These are phyloP conservation scores for Cyanoderma ruficeps DNA, from an alignment of 2,113 vertebrate species.

Conservation along the genomic window DNA sequence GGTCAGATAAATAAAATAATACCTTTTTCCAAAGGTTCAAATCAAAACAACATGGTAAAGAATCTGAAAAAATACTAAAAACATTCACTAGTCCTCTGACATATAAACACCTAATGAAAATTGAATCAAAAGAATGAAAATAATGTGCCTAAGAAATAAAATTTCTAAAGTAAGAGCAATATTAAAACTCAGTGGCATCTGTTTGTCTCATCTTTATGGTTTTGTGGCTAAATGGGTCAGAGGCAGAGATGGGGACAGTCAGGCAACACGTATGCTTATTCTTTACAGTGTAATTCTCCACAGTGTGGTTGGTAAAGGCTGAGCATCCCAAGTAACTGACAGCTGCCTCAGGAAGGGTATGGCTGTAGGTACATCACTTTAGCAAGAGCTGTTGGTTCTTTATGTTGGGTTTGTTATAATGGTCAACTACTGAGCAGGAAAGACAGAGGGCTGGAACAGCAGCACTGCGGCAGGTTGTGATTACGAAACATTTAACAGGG, in stretches of 20 bases:
- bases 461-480: not conserved
- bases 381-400: not conserved
- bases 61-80: not conserved
- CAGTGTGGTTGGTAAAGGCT: not conserved
- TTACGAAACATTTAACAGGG: not conserved
- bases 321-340: not conserved
- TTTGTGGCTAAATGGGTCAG: slow-evolving; percentile 3
- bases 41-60: not conserved
- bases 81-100: not conserved
- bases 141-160: not conserved
- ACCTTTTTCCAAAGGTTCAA: not conserved
- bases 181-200: not conserved
- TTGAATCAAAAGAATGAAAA: not conserved
- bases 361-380: not conserved
- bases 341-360: not conserved
- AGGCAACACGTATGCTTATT: not conserved
- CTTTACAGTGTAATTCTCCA: not conserved
- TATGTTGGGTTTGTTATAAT: not conserved
- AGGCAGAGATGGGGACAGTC: not conserved
- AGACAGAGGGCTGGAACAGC: not conserved
- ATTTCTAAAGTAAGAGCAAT: not conserved
- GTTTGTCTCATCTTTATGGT: not conserved
- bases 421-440: not conserved
- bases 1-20: not conserved
- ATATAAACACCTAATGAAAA: not conserved